Evolutionary conservation across 2,797 vertebrate genomes (phyloP).

Genomic region (Discoglossus pictus): DNA sequence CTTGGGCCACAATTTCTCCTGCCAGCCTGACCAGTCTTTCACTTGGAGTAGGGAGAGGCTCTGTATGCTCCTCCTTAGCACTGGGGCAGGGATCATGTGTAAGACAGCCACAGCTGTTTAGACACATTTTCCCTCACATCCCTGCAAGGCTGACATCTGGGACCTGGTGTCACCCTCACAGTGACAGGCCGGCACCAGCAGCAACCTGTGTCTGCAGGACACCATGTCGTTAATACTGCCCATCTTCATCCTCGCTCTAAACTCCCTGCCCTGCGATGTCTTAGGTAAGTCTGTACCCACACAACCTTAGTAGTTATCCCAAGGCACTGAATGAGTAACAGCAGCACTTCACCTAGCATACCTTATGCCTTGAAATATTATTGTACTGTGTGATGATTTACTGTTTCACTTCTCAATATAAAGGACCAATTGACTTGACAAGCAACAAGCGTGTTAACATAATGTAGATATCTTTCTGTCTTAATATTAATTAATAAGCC

Average conservation of each 20-base stretch:
- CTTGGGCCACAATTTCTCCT: neutral
- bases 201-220: neutral
- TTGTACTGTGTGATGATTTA: too few relatives aligned
- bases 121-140: neutral
- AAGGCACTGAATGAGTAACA: too few relatives aligned
- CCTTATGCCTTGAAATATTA: too few relatives aligned
- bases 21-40: neutral
- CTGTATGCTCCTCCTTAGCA: conserved; percentile 1
- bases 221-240: conserved; percentile 16
- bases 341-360: too few relatives aligned
- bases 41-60: neutral
- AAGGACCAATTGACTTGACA: too few relatives aligned
- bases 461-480: too few relatives aligned
- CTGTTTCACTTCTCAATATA: too few relatives aligned
- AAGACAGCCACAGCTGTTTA: conserved; percentile 24
- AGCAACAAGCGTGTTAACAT: too few relatives aligned
- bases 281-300: conserved; percentile 26
- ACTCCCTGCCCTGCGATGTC: conserved; percentile 7
- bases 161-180: neutral
- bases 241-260: conserved; percentile 9
- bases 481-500: too few relatives aligned
- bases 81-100: conserved; percentile 13
- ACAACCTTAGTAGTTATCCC: too few relatives aligned
- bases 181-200: conserved; percentile 2
- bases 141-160: conserved; percentile 8